phyloP scores from a whole-genome alignment of 2,888 invertebrate genomes.

The Apantesis nais region DNA sequence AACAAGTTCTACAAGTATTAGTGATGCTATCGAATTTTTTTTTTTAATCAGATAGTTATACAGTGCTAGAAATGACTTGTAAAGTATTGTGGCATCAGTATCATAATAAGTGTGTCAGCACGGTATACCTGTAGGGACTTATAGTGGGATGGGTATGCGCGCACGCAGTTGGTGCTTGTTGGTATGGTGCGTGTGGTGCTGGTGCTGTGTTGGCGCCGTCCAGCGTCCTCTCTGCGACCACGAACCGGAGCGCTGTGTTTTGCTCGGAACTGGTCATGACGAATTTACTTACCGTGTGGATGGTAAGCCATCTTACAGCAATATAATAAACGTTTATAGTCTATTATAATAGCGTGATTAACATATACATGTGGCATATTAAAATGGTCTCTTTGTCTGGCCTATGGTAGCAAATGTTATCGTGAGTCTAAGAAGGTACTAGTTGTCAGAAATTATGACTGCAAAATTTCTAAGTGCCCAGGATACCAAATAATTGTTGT shows the following conservation, averaged over 20 bases:
- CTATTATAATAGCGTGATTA: not conserved
- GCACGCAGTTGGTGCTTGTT: not conserved
- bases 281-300: conserved; percentile 6
- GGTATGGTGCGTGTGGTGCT: not conserved
- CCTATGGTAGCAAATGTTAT: not conserved
- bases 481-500: too few relatives aligned
- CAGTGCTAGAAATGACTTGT: not conserved
- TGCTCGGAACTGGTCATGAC: not conserved
- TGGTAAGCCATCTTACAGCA: conserved; percentile 3
- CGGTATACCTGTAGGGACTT: not conserved
- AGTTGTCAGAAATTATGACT: not conserved
- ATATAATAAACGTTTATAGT: not conserved
- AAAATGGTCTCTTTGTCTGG: not conserved
- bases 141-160: not conserved
- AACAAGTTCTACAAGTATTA: not conserved
- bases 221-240: not conserved
- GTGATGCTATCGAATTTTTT: not conserved
- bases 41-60: not conserved
- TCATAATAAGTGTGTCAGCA: not conserved
- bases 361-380: not conserved
- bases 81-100: not conserved
- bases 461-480: too few relatives aligned
- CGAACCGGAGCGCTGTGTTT: not conserved
- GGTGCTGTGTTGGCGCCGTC: not conserved
- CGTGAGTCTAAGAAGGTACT: not conserved